phyloP scores from a whole-genome alignment of 2,113 vertebrate species.

The Vimba vimba region DNA sequence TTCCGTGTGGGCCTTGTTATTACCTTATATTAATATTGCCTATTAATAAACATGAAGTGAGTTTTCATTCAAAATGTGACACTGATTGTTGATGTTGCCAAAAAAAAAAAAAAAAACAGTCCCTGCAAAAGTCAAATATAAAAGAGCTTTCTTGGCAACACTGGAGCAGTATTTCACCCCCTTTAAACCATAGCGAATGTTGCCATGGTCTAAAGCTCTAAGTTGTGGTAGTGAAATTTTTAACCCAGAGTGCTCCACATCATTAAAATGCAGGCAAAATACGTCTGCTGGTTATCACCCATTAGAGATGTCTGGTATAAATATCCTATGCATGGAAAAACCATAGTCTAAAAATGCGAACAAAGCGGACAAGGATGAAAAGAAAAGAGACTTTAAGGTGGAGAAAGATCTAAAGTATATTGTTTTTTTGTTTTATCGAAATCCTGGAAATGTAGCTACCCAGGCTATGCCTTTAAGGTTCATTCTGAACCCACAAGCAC shows the following conservation, averaged over 20 bases:
- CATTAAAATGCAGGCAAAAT: slow-evolving; percentile 46
- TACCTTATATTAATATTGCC: neutral
- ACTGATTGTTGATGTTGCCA: slow-evolving; percentile 15
- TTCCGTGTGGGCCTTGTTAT: neutral
- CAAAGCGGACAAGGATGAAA: slow-evolving; percentile 29
- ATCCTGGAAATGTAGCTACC: slow-evolving; percentile 57
- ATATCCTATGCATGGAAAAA: slow-evolving; percentile 51
- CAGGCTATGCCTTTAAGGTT: slow-evolving; percentile 47
- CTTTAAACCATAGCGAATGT: slow-evolving; percentile 26
- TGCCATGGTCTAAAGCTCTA: slow-evolving; percentile 5
- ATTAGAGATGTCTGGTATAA: slow-evolving; percentile 55
- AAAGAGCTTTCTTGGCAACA: slow-evolving; percentile 10
- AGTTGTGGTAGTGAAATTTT: slow-evolving; percentile 12
- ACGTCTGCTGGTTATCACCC: slow-evolving; percentile 43
- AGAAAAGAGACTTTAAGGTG: slow-evolving; percentile 29
- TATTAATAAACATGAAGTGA: neutral
- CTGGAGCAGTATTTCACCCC: slow-evolving; percentile 9
- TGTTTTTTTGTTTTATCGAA: slow-evolving; percentile 50
- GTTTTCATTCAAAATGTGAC: slow-evolving; percentile 14
- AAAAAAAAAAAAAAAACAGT: neutral
- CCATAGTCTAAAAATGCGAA: slow-evolving; percentile 38
- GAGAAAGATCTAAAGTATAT: slow-evolving; percentile 45
- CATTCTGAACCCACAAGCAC: slow-evolving; percentile 52
- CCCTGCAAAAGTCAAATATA: slow-evolving; percentile 10
- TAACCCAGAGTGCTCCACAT: slow-evolving; percentile 11